Evolutionary conservation across 1,140 invertebrate species (phyloP), one percentile per base, ranked within the genome.

Genomic region (Brachionus sp.): DNA sequence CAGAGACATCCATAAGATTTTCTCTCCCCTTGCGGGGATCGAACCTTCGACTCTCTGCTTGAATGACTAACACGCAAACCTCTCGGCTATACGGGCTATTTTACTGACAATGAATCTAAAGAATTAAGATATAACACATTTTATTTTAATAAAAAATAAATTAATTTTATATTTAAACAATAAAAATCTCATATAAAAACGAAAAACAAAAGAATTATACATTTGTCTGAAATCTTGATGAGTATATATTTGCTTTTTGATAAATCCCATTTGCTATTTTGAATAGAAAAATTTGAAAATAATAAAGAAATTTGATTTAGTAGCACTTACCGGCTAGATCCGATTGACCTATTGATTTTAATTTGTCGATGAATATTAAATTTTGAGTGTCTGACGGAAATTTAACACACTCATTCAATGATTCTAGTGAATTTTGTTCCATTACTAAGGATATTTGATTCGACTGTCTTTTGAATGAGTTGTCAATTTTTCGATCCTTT

Each of bases 391-490:
- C 70, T 25, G 70, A 75, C 25, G 70, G 70, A 75, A 75, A 75
- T 75, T 75, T 75, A 75, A 75, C 19, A 46, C 70, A 75, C 44
- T 75, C 70, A 46, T 19, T 75, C 10, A 75, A 25, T n/a, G 70
- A 46, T 75, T 75, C 70, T 10, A 46, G 23, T 29, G 70, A 75
- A 46, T 75, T 75, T 13, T 75, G 70, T 46, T 75, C 70, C 5
- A 73, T 42, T 75, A 75, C n/a, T 50, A 75, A 25, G 3, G 70
- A 75, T 19, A 75, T 75, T 46, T 75, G 70, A 75, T 75, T 75
- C n/a, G 70, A 75, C 70, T 75, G 70, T 75, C 44, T 75, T 75
- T 75, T 75, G 33, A 75, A 75, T 75, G 70, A 75, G 19, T n/a
- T 75, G 44, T 75, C 70, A 75, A 75, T 75, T 46, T 75, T 75